Evolutionary conservation across 2,888 invertebrate genomes (phyloP), one percentile per base, ranked within the genome.

Genomic region (Spisula subtruncata): DNA sequence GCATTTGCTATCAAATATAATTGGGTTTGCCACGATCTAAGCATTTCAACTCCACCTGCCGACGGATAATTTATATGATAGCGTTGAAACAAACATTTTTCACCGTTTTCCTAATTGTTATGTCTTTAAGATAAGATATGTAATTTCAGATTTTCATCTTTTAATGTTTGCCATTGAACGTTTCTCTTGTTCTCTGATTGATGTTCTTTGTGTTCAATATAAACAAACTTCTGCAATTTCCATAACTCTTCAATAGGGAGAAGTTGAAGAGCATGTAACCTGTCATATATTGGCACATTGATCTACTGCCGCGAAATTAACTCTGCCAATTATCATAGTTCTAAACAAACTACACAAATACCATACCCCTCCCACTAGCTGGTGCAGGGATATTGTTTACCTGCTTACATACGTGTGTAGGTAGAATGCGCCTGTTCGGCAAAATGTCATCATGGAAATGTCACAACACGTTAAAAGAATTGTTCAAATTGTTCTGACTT

Each of bases 151-250:
- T 71, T 32, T 32, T 71, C 71, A 71, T 71, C n/a, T 32, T 32
- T 66, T 16, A n/a, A 71, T 60, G 12, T 10, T 56, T 71, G 71
- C 29, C 32, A 32, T 1, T 32, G 32, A 71, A 71, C 71, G 29
- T 10, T 12, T 71, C 71, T 32, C 32, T 71, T 32, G 71, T 71
- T 71, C 71, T 71, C 32, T 71, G 71, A 71, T 29, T 71, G 71
- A 71, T 32, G 71, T 71, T 71, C 29, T 29, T 71, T 32, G 32
- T 71, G 71, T 29, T n/a, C 12, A n/a, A 71, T 60, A 71, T 29
- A 32, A 32, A 71, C 71, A 71, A 71, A 71, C 29, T 71, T 71
- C 71, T 71, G 71, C 32, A 71, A 71, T 71, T 71, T 71, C 71
- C 10, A 29, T 71, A 71, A 25, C 29, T 32, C 29, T 71, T 71